These are phyloP conservation scores for Whitmania pigra DNA, from an alignment of 1,140 invertebrate genomes.

Conservation along the genomic window DNA sequence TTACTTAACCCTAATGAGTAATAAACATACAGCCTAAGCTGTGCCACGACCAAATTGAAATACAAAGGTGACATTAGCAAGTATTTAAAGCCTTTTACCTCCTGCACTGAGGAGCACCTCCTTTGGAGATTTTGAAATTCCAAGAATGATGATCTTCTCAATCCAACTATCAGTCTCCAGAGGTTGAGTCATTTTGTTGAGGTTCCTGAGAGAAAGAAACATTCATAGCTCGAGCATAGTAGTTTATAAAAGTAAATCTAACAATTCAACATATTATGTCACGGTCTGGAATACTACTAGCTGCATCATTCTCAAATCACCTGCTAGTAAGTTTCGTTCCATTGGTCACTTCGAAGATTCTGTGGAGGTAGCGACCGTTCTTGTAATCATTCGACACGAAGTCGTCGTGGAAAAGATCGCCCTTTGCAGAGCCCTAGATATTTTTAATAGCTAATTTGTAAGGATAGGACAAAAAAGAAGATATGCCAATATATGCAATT, in stretches of 20 bases:
- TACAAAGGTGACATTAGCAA: no score
- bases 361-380: constrained; percentile 63
- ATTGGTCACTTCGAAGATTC: constrained; percentile 34
- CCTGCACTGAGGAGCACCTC: neutral
- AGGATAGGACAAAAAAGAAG: neutral
- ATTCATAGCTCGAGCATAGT: neutral
- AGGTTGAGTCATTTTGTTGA: neutral
- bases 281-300: neutral
- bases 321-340: constrained; percentile 32
- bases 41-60: no score
- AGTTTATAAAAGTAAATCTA: neutral
- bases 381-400: constrained; percentile 73
- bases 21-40: no score
- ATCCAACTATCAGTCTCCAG: constrained; percentile 5
- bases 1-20: no score
- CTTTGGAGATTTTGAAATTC: neutral
- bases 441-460: constrained; percentile 3
- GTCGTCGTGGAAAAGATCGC: constrained; percentile 82
- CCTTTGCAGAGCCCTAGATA: constrained; percentile 55
- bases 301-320: constrained; percentile 48
- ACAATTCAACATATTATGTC: constrained; percentile 5
- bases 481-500: neutral
- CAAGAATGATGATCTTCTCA: constrained; percentile 9
- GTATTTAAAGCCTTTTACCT: neutral
- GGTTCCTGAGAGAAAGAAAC: neutral